A percentile compares a stretch with the other conserved stretches of the same genome.
Evolutionary conservation across 2,113 vertebrate genomes (phyloP).

Genomic region (Brachyhypopomus gauderio): DNA sequence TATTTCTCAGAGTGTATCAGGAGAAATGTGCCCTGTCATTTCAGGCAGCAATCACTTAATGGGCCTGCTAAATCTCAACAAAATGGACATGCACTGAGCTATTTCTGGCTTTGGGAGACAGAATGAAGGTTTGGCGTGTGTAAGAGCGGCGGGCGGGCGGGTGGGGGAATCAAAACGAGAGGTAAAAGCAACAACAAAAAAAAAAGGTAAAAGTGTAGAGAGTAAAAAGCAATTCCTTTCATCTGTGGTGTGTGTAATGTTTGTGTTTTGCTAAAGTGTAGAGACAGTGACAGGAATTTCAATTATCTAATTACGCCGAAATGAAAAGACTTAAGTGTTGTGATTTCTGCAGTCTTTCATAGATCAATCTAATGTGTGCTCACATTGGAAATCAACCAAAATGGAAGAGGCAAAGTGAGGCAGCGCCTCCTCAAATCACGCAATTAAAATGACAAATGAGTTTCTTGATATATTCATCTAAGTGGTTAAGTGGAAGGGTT

Average conservation of each 20-base stretch:
- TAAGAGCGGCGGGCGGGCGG: conserved; percentile 64
- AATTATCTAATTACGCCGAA: conserved; percentile 99
- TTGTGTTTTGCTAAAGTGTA: conserved; percentile 91
- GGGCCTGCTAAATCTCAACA: conserved; percentile 83
- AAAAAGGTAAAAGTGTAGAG: conserved; percentile 58
- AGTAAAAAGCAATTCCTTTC: conserved; percentile 69
- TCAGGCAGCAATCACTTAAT: conserved; percentile 96
- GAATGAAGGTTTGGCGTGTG: conserved; percentile 83
- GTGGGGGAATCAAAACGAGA: conserved; percentile 60
- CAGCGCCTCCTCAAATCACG: conserved; percentile 96
- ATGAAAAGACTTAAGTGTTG: conserved; percentile 99
- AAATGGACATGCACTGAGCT: conserved; percentile 87
- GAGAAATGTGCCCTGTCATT: conserved; percentile 88
- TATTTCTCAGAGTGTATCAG: conserved; percentile 77
- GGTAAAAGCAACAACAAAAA: conserved; percentile 55
- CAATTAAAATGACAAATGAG: conserved; percentile 99
- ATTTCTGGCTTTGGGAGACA: conserved; percentile 84
- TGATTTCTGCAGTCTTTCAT: conserved; percentile 94
- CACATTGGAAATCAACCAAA: conserved; percentile 95
- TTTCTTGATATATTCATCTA: conserved; percentile 99
- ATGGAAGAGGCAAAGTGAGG: conserved; percentile 97
- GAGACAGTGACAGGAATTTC: conserved; percentile 99
- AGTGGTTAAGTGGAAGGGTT: conserved; percentile 99
- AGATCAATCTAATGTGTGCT: conserved; percentile 97
- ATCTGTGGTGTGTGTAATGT: conserved; percentile 77